phyloP scores from a whole-genome alignment of 2,888 invertebrate species.

The Tetranychus piercei region DNA sequence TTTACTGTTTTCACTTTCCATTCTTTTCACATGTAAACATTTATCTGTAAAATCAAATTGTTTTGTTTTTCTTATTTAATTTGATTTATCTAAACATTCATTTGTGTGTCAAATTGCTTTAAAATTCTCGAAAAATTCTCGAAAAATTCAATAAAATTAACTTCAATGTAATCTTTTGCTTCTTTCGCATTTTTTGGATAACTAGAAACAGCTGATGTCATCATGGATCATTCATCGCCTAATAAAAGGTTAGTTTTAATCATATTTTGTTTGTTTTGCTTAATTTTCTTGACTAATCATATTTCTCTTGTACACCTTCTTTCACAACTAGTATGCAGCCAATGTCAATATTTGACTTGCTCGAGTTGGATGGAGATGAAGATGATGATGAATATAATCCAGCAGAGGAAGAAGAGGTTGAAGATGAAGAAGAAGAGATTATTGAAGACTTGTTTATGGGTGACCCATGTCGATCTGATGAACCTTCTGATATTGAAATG shows the following conservation, averaged over 20 bases:
- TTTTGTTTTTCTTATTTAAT: no score
- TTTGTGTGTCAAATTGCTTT: no score
- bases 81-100: no score
- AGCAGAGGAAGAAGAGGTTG: not conserved
- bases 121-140: no score
- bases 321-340: not conserved
- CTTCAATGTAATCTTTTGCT: no score
- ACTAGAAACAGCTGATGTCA: no score
- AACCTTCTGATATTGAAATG: not conserved
- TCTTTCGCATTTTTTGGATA: no score
- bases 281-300: not conserved
- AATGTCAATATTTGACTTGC: not conserved
- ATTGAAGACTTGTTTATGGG: not conserved
- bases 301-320: not conserved
- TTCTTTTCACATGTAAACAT: no score
- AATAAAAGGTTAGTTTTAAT: not conserved
- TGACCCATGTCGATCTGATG: not conserved
- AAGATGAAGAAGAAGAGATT: not conserved
- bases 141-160: no score
- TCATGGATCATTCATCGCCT: not conserved
- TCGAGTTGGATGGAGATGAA: not conserved
- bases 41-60: no score
- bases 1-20: no score
- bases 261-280: not conserved
- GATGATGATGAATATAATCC: not conserved